phyloP scores from a whole-genome alignment of 1,140 invertebrate genomes.

The Neocloeon triangulifer region DNA sequence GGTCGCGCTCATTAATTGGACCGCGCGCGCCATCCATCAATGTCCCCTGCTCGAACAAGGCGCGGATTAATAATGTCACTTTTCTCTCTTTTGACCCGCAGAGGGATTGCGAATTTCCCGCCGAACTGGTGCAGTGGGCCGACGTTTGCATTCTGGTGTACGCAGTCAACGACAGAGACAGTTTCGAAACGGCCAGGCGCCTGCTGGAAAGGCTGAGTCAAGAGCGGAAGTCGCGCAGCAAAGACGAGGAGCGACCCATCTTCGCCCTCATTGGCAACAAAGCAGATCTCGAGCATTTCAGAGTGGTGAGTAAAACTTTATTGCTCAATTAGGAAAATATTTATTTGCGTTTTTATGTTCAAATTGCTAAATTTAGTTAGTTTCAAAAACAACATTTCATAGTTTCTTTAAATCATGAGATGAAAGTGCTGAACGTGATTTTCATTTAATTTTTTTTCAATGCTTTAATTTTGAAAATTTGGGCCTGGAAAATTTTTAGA shows the following conservation, averaged over 20 bases:
- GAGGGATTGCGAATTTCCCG: conserved; percentile 21
- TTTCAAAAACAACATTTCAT: no score
- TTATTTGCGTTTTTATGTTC: no score
- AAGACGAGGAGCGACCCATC: conserved; percentile 18
- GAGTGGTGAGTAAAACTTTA: conserved; percentile 40
- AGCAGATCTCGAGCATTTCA: conserved; percentile 47
- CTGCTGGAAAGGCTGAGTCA: conserved; percentile 27
- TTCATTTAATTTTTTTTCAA: no score
- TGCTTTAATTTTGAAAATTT: no score
- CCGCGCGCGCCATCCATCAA: no score
- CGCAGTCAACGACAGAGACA: conserved; percentile 45
- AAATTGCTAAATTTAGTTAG: no score
- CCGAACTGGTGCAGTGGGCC: conserved; percentile 43
- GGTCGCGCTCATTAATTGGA: no score
- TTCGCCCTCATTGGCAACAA: conserved; percentile 48
- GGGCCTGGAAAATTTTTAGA: no score
- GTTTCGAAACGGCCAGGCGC: conserved; percentile 40
- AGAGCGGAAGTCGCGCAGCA: neutral
- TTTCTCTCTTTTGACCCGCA: conserved; percentile 17
- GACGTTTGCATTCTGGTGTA: conserved; percentile 59
- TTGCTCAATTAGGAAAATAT: no score
- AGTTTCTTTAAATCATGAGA: no score
- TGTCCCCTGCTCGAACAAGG: neutral
- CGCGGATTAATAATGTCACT: neutral
- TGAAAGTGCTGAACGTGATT: no score